phyloP scores from a whole-genome alignment of 2,113 vertebrate genomes.

The Neolamprologus caudopunctatus region DNA sequence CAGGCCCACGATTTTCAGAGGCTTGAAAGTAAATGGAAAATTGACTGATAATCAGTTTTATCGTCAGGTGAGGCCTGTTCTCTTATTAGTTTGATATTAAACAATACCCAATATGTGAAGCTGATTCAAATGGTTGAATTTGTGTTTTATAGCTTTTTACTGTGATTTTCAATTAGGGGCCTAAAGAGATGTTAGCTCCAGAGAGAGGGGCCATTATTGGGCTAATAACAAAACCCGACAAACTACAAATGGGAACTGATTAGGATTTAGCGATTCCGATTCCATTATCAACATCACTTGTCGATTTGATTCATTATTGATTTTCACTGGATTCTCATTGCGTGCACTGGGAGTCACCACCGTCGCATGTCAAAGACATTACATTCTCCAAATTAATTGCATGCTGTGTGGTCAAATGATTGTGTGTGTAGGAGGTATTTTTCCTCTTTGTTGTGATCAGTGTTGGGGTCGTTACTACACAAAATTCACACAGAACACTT shows the following conservation, averaged over 20 bases:
- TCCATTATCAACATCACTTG: not conserved
- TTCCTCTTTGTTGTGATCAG: not conserved
- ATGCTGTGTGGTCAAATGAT: not conserved
- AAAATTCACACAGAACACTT: not conserved
- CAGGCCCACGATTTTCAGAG: rapidly evolving
- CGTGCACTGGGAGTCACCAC: not conserved
- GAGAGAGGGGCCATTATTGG: not conserved
- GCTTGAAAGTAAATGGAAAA: not conserved
- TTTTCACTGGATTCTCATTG: not conserved
- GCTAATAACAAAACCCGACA: not conserved
- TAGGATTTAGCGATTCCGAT: rapidly evolving
- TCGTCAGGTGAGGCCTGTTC: not conserved
- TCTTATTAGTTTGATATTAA: not conserved
- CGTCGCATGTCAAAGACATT: not conserved
- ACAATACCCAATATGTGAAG: rapidly evolving
- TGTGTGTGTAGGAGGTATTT: not conserved
- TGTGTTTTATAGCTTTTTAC: not conserved
- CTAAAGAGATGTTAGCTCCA: not conserved
- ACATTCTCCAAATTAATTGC: not conserved
- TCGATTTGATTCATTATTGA: not conserved
- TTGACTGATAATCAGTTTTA: not conserved
- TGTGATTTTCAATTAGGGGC: not conserved
- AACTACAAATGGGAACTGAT: not conserved
- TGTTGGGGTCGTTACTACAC: not conserved
- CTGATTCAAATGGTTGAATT: not conserved